Percentiles rank a stretch among this genome's conserved stretches.
phyloP scores from a whole-genome alignment of 2,888 invertebrate genomes.

The Clitarchus hookeri region DNA sequence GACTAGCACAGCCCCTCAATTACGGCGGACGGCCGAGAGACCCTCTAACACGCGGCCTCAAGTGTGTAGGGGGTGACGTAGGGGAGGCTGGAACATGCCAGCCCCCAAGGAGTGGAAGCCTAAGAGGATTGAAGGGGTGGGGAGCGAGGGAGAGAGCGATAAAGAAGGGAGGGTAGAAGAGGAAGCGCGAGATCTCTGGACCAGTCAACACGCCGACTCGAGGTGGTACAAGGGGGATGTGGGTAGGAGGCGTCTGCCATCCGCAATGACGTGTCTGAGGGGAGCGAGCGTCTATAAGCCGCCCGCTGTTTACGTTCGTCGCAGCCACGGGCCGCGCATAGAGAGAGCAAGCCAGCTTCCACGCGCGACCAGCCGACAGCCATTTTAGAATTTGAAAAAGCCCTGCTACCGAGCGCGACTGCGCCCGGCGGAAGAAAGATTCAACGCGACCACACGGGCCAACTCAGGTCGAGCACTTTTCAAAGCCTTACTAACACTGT shows the following conservation, averaged over 20 bases:
- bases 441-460: no score
- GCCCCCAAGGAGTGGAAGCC: no score
- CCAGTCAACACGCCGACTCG: slow-evolving; percentile 41
- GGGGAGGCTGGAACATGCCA: no score
- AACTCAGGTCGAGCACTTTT: no score
- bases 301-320: slow-evolving; percentile 1
- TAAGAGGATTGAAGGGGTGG: slow-evolving; percentile 35
- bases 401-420: not conserved
- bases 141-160: slow-evolving; percentile 39
- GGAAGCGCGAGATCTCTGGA: slow-evolving; percentile 38
- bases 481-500: no score
- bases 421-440: not conserved
- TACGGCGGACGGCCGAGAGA: slow-evolving; percentile 26
- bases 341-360: not conserved
- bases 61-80: slow-evolving; percentile 46
- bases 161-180: not conserved
- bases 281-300: not conserved
- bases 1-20: slow-evolving; percentile 36
- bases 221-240: slow-evolving; percentile 34
- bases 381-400: not conserved
- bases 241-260: slow-evolving; percentile 44
- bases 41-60: slow-evolving; percentile 31
- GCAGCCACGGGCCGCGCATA: not conserved
- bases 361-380: not conserved
- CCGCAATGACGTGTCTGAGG: slow-evolving; percentile 41